Evolutionary conservation across 92 coral and sea anemone genomes (phyloP).

Genomic region (Porites rus): DNA sequence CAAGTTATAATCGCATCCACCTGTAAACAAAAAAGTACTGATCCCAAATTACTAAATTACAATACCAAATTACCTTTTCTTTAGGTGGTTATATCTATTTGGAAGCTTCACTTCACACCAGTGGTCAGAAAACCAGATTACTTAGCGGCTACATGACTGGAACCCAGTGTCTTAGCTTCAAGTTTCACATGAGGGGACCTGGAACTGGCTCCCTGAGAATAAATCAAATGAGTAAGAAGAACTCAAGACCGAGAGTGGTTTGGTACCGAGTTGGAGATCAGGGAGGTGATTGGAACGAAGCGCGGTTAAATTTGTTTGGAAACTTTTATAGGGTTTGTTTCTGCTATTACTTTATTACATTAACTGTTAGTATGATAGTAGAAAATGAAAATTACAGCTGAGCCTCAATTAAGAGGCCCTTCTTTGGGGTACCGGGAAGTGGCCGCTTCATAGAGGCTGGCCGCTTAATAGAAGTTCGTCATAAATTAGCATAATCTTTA

Average conservation of each 20-base stretch:
- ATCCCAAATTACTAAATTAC: too few species aligned
- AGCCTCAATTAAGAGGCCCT: too few species aligned
- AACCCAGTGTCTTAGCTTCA: constrained; percentile 79
- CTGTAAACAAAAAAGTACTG: too few species aligned
- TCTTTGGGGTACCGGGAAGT: too few species aligned
- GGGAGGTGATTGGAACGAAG: constrained; percentile 76
- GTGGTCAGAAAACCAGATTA: constrained; percentile 71
- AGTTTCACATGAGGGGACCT: constrained; percentile 89
- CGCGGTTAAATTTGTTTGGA: constrained; percentile 63
- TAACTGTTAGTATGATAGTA: too few species aligned
- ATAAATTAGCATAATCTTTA: too few species aligned
- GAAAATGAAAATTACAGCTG: too few species aligned
- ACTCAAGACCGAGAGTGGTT: constrained; percentile 39
- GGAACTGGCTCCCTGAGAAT: constrained; percentile 77
- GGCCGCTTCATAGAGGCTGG: too few species aligned
- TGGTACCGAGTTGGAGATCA: constrained; percentile 79
- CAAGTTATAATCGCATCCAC: too few species aligned
- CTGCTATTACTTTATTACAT: too few species aligned
- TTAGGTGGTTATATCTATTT: constrained; percentile 84
- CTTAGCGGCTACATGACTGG: constrained; percentile 79
- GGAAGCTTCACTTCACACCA: constrained; percentile 78
- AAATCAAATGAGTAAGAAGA: constrained; percentile 41
- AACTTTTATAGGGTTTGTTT: constrained; percentile 61
- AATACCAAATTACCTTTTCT: not conserved
- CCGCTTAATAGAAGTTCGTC: too few species aligned